Percentiles rank a stretch among this genome's conserved stretches.
phyloP scores from a whole-genome alignment of 1,140 invertebrate species.

The Riptortus pedestris region DNA sequence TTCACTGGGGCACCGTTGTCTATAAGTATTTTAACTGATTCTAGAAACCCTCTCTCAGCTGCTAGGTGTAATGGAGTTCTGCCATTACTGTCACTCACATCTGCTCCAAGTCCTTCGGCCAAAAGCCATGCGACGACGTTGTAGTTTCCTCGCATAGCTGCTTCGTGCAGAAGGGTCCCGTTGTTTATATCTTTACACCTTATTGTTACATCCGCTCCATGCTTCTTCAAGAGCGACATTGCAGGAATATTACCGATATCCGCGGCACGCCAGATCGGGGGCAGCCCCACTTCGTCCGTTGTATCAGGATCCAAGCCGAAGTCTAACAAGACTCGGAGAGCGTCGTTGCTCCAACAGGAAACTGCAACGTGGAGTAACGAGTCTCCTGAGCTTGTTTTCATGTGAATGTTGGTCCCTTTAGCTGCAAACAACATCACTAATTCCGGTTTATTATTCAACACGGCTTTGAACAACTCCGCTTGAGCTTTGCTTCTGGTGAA shows the following conservation, averaged over 20 bases:
- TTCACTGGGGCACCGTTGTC: neutral
- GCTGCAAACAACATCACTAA: neutral
- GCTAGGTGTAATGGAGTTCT: neutral
- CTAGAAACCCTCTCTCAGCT: neutral
- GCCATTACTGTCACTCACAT: constrained; percentile 3
- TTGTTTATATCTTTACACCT: neutral
- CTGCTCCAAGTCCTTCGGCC: neutral
- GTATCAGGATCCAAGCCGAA: neutral
- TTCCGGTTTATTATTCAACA: neutral
- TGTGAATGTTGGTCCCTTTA: neutral
- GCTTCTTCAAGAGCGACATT: neutral
- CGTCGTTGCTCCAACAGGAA: neutral
- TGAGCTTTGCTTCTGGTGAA: neutral
- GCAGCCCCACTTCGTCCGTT: neutral
- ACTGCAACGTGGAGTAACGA: neutral
- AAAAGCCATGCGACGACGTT: neutral
- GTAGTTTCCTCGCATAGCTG: neutral
- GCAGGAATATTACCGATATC: neutral
- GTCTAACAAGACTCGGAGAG: neutral
- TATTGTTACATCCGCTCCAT: neutral
- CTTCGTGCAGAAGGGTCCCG: neutral
- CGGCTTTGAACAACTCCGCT: neutral
- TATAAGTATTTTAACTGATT: neutral
- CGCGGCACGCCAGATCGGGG: neutral
- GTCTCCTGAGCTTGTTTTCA: neutral